phyloP scores from a whole-genome alignment of 2,113 vertebrate species.

The Prunella himalayana region DNA sequence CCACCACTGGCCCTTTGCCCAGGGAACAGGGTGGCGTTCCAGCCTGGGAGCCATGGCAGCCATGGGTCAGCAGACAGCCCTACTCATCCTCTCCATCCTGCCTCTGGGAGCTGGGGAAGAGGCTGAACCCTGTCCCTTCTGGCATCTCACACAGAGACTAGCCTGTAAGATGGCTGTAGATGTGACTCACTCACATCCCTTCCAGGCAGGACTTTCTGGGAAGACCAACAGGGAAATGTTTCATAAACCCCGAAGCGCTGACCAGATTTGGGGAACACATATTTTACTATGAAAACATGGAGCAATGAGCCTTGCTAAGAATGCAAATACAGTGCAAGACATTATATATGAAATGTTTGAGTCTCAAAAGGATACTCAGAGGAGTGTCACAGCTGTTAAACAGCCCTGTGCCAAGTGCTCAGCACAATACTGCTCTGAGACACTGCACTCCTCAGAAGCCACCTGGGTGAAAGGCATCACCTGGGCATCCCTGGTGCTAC shows the following conservation, averaged over 20 bases:
- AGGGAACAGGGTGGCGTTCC: accelerated
- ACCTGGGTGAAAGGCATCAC: neutral
- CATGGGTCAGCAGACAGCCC: accelerated
- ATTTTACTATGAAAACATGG: neutral
- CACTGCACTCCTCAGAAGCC: neutral
- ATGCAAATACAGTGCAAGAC: neutral
- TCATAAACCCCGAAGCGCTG: neutral
- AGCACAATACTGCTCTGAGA: neutral
- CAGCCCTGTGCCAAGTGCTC: neutral
- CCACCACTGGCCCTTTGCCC: neutral
- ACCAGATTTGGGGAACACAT: neutral
- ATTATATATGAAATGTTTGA: neutral
- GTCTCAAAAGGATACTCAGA: neutral
- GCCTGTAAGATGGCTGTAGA: neutral
- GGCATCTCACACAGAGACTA: accelerated
- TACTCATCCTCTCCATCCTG: neutral
- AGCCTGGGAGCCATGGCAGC: accelerated
- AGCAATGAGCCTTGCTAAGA: neutral
- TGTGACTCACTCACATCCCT: neutral
- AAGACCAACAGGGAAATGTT: neutral
- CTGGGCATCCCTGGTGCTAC: neutral
- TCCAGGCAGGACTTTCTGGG: neutral
- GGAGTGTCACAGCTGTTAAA: neutral
- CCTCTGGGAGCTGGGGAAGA: neutral
- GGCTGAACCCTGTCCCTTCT: neutral